phyloP scores from a whole-genome alignment of 1,140 invertebrate species.

The Tigriopus japonicus region DNA sequence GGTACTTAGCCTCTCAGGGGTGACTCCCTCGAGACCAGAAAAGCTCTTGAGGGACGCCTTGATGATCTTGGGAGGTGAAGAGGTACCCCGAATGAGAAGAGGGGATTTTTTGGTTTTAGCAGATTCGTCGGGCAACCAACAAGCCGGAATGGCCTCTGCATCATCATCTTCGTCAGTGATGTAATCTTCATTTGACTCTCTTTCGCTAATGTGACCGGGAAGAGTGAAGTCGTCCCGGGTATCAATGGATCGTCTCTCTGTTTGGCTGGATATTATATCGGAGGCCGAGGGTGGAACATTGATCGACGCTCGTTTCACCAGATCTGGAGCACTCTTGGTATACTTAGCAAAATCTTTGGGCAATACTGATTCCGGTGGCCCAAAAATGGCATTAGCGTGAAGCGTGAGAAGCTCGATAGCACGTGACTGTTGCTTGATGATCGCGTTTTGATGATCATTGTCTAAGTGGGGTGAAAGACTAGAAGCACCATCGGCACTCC shows the following conservation, averaged over 20 bases:
- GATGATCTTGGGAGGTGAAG: slow-evolving; percentile 18
- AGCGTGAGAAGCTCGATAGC: slow-evolving; percentile 34
- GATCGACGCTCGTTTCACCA: background rate
- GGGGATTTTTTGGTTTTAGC: slow-evolving; percentile 12
- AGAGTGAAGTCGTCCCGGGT: background rate
- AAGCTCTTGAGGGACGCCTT: slow-evolving; percentile 19
- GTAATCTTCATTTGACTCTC: slow-evolving; percentile 12
- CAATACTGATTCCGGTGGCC: slow-evolving; percentile 10
- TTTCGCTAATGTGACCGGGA: background rate
- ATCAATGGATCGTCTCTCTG: background rate
- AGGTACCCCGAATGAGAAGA: slow-evolving; percentile 4
- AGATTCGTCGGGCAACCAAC: slow-evolving; percentile 21
- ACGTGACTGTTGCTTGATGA: slow-evolving; percentile 31
- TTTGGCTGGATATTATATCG: slow-evolving; percentile 4
- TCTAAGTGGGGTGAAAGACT: slow-evolving; percentile 13
- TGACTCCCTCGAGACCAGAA: slow-evolving; percentile 21
- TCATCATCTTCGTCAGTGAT: slow-evolving; percentile 13
- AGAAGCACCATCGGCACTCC: slow-evolving; percentile 30
- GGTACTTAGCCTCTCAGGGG: background rate
- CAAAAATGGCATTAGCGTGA: slow-evolving; percentile 25
- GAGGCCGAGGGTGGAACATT: background rate
- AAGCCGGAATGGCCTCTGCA: slow-evolving; percentile 22
- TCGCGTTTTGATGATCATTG: background rate
- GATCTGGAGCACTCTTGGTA: background rate
- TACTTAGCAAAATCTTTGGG: background rate